A percentile compares a stretch with the other conserved stretches of the same genome.
Conservation (phyloP, 64 coral and sea anemone species). For the Pachyseris speciosa region DNA sequence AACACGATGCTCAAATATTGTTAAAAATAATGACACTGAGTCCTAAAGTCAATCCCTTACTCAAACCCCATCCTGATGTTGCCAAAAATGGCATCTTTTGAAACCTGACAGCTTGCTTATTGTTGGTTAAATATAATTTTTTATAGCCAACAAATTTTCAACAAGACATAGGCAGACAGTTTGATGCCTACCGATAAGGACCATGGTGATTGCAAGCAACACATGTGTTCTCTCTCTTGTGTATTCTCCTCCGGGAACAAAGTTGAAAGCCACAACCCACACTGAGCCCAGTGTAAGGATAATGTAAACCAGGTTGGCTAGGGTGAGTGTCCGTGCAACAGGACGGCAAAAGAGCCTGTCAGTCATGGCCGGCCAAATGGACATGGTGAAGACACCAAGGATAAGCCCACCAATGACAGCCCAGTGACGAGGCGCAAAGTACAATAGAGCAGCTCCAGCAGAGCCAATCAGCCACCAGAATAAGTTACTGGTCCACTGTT, state of each 20-base stretch:
- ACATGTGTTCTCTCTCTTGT: slow-evolving; percentile 91
- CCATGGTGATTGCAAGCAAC: slow-evolving; percentile 78
- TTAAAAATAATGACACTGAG: no score
- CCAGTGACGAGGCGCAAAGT: slow-evolving; percentile 76
- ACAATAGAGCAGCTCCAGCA: slow-evolving; percentile 77
- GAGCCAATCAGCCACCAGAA: slow-evolving; percentile 85
- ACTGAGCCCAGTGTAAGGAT: slow-evolving; percentile 86
- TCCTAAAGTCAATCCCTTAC: no score
- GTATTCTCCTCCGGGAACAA: slow-evolving; percentile 93
- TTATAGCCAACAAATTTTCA: neutral
- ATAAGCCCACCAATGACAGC: slow-evolving; percentile 78
- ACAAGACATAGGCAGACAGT: neutral
- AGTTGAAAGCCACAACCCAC: slow-evolving; percentile 97
- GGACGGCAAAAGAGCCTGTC: slow-evolving; percentile 92
- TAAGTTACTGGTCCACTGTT: slow-evolving; percentile 71
- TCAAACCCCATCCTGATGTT: no score
- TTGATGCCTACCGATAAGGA: slow-evolving; percentile 76
- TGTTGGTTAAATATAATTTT: neutral
- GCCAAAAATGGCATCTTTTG: no score
- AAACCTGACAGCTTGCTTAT: no score
- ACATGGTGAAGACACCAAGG: slow-evolving; percentile 85
- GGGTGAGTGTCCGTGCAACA: slow-evolving; percentile 48
- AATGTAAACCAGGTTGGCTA: slow-evolving; percentile 84
- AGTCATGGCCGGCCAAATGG: slow-evolving; percentile 95
- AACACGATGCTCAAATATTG: no score